These are phyloP conservation scores for Philotrypesis tridentata DNA, from an alignment of 1,140 invertebrate genomes.

Conservation along the genomic window DNA sequence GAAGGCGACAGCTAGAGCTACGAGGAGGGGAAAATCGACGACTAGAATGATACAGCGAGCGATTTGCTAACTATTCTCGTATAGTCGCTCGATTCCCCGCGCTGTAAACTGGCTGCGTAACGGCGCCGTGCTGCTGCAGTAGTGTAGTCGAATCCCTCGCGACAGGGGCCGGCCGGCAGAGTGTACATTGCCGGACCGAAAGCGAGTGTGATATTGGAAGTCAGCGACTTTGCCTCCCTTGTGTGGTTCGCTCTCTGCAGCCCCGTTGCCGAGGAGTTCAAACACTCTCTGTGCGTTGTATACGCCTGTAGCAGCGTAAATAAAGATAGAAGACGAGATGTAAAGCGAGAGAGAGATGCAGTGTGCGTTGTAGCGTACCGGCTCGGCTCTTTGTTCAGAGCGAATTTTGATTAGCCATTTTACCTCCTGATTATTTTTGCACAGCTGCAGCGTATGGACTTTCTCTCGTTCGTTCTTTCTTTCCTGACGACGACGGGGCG, in stretches of 20 bases:
- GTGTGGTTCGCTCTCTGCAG: not conserved
- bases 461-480: too few relatives aligned
- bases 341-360: not conserved
- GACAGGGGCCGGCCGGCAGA: too few relatives aligned
- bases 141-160: constrained; percentile 8
- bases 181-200: not conserved
- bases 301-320: not conserved
- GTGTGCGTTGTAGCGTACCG: too few relatives aligned
- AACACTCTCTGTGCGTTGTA: constrained; percentile 19
- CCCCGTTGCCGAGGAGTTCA: constrained; percentile 12
- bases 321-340: not conserved
- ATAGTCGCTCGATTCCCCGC: too few relatives aligned
- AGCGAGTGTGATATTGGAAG: constrained; percentile 33
- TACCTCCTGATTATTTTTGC: not conserved
- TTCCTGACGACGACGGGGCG: too few relatives aligned
- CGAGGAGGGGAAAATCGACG: too few relatives aligned
- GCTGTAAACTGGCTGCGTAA: too few relatives aligned
- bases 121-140: too few relatives aligned
- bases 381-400: not conserved
- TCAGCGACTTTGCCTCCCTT: constrained; percentile 22
- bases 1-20: too few relatives aligned
- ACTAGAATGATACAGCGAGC: not conserved
- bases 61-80: not conserved
- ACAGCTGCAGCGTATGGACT: too few relatives aligned
- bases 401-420: constrained; percentile 28